A percentile compares a stretch with the other conserved stretches of the same genome.
phyloP scores from a whole-genome alignment of 1,140 invertebrate species.

The Monomorium pharaonis region DNA sequence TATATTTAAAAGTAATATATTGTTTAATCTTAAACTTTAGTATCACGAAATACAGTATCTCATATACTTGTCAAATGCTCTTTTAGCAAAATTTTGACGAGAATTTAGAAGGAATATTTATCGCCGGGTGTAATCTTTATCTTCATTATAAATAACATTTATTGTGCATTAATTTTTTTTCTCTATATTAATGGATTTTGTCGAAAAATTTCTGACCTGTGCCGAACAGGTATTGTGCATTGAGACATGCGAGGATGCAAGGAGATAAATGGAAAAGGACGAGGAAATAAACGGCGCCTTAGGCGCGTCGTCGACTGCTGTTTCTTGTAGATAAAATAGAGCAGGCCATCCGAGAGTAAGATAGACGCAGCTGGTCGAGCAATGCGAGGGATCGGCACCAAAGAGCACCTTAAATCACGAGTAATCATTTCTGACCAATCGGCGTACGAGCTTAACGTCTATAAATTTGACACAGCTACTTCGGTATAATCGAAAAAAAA shows the following conservation, averaged over 20 bases:
- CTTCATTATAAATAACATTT: not conserved
- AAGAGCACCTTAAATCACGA: conserved; percentile 82
- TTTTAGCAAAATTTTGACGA: not conserved
- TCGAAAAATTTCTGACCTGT: not conserved
- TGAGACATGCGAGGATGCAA: conserved; percentile 47
- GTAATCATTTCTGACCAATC: conserved; percentile 83
- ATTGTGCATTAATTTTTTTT: not conserved
- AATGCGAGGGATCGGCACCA: conserved; percentile 63
- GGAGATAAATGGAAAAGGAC: conserved; percentile 49
- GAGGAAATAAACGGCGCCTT: conserved; percentile 42
- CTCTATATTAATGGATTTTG: not conserved
- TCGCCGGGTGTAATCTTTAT: not conserved
- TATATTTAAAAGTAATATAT: not conserved
- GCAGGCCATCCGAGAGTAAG: conserved; percentile 67
- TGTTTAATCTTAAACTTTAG: not conserved
- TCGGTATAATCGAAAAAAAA: too few species aligned
- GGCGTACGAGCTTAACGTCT: conserved; percentile 65
- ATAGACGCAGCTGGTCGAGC: conserved; percentile 73
- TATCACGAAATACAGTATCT: not conserved
- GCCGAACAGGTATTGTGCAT: conserved; percentile 31
- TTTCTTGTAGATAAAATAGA: conserved; percentile 80
- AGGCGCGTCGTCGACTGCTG: conserved; percentile 73
- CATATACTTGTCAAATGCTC: not conserved
- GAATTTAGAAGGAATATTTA: not conserved
- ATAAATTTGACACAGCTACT: too few species aligned